Base-by-base conservation (phyloP, 2,797 vertebrate genomes). In the Enteromius radiatus region DNA sequence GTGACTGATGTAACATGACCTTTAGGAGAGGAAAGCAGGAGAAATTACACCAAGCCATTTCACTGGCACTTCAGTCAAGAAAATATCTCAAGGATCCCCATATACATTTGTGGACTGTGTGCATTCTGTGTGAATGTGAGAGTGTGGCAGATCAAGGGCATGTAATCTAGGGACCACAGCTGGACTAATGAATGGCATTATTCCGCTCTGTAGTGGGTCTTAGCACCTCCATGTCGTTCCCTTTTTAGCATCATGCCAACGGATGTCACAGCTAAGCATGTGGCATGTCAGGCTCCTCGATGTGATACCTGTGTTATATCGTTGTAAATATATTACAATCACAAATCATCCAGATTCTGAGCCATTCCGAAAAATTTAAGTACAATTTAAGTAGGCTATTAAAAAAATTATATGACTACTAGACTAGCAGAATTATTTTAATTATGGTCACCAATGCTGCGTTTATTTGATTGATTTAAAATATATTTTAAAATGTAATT, bases 101-200 rank as follows among this genome's bases (percentile, higher is more conserved):
- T 4, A 41, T 15, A 31, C 65, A 38, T 52, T 78, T 71, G 28
- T 38, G 8, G 33, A 64, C 47, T n/a, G 15, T 11, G 36, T 10
- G 47, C 21, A 23, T 81, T 73, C 68, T 56, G 45, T 52, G 36
- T 63, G 12, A 23, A 64, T 65, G 33, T 36, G 23, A 45, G n/a
- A 5, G 61, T 36, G 45, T 23, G 31, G 59, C 59, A 63, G 49
- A 69, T 83, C 36, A 76, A 82, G 70, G 70, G 26, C 69, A 84
- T 81, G 74, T 33, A 59, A 83, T 79, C 74, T 28, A 23, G 19
- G 14, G 67, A 73, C 12, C 73, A 86, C 83, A 85, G 78, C 61
- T 81, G 81, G 67, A 81, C 80, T 81, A 76, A 86, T 79, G 61
- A 68, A 19, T 26, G 54, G 70, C 47, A 76, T 76, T 67, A 76